Base-by-base conservation (phyloP, 2,113 vertebrate species). In the Tautogolabrus adspersus region DNA sequence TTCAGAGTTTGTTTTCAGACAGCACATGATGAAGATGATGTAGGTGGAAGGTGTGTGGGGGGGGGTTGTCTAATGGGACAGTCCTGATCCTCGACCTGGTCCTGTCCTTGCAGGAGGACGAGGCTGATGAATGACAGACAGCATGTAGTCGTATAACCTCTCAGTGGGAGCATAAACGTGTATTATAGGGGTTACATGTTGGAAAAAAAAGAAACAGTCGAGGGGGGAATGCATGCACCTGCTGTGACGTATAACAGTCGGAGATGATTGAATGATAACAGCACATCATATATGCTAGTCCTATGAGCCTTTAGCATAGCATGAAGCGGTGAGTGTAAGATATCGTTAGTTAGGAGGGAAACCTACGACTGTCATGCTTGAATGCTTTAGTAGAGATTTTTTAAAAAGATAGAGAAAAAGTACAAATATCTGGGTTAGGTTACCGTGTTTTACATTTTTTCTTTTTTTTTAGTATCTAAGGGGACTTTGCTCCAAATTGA, bases 91-190 rank as follows among this genome's bases (percentile, higher is more conserved):
- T 44, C 1, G 61, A 82, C 51, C 51, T 9, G 52, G 44, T 75
- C 63, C 73, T 51, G 91, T 89, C 90, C 88, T 89, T 87, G 90
- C 84, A 81, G 80, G 72, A 76, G 79, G 88, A 71, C 47, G 5
- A 76, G 72, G 63, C n/a, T 73, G 68, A 83, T 72, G 77, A 83
- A 63, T 79, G 72, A 74, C 59, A 7, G 42, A 26, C 74, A 26
- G 63, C 64, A 0, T 72, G 82, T 49, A 66, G 49, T 63, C 65
- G 67, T 67, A 62, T 75, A 44, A 83, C 79, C 62, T 75, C 75
- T 61, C 75, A 69, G 46, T 13, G 11, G 69, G 81, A 57, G 40
- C 7, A 19, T 72, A 81, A 79, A 59, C 0, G 10, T 12, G 18
- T 77, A 75, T 71, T 55, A 77, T 30, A 47, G 9, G 44, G 13